Percentiles rank a stretch among this genome's conserved stretches.
Evolutionary conservation across 1,140 invertebrate genomes (phyloP).

Genomic region (Lamellibrachia luymesi): DNA sequence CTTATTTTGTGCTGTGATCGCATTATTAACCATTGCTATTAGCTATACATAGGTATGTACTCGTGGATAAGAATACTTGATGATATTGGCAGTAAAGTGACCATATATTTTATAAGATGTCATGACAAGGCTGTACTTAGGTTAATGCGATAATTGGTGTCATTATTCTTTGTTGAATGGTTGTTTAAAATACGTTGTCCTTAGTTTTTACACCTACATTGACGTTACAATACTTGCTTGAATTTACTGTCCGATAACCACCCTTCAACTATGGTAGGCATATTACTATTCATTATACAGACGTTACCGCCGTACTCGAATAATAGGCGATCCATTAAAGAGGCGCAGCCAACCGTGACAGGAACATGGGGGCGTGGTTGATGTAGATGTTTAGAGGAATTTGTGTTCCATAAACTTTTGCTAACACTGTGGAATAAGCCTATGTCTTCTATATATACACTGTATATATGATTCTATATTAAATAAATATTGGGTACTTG

Average conservation of each 20-base stretch:
- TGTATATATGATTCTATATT: not conserved
- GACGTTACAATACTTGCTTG: too few species aligned
- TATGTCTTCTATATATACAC: not conserved
- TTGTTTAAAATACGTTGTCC: not conserved
- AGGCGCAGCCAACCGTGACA: not conserved
- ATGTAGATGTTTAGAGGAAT: not conserved
- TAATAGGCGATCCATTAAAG: not conserved
- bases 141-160: not conserved
- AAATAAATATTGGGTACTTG: not conserved
- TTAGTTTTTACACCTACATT: not conserved
- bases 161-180: not conserved
- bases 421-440: not conserved
- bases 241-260: not conserved
- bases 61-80: not conserved
- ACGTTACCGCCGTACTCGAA: not conserved
- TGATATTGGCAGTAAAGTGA: not conserved
- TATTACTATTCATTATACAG: not conserved
- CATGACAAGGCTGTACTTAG: not conserved
- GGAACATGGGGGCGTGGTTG: not conserved
- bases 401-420: not conserved
- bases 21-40: too few species aligned
- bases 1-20: not conserved
- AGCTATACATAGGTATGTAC: not conserved
- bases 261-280: not conserved
- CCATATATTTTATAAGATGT: too few species aligned